A percentile compares a stretch with the other conserved stretches of the same genome.
Conservation (phyloP, 2,888 invertebrate genomes). For the Axea sp. region DNA sequence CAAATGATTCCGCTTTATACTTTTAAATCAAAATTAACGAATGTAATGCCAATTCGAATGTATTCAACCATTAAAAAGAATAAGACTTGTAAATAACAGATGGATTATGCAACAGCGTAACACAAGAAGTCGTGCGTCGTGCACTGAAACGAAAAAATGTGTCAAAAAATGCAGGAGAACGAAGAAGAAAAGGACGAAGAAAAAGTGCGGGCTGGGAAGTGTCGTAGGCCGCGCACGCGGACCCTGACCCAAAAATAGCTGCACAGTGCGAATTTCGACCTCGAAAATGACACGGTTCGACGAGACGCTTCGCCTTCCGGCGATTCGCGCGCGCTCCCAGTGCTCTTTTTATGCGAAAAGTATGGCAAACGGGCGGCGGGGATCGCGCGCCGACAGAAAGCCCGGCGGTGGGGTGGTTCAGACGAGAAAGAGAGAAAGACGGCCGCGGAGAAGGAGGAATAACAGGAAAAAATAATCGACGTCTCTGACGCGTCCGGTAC, state of each 20-base stretch:
- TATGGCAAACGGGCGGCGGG: conserved; percentile 17
- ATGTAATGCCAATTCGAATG: too few relatives aligned
- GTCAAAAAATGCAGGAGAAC: not conserved
- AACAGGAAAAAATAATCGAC: conserved; percentile 35
- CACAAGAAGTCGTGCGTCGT: conserved; percentile 14
- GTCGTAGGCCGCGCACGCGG: conserved; percentile 31
- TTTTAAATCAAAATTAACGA: too few relatives aligned
- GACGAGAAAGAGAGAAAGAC: conserved; percentile 5
- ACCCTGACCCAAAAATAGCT: conserved; percentile 72
- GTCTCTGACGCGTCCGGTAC: conserved; percentile 42
- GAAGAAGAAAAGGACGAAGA: conserved; percentile 20
- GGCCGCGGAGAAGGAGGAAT: conserved; percentile 2
- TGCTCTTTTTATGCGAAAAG: conserved; percentile 27
- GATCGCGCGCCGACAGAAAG: conserved; percentile 25
- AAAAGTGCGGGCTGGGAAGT: conserved; percentile 37
- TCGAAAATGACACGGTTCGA: conserved; percentile 60
- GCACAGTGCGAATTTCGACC: conserved; percentile 66
- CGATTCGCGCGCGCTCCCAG: conserved; percentile 26
- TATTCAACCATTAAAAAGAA: too few relatives aligned
- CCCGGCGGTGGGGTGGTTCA: not conserved
- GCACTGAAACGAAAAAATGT: conserved; percentile 15
- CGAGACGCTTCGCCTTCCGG: conserved; percentile 54
- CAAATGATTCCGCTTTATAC: too few relatives aligned
- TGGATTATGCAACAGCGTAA: conserved; percentile 26
- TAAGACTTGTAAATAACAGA: conserved; percentile 1